Base-by-base conservation (phyloP, 2,888 invertebrate species). In the Leptopilina syphax region DNA sequence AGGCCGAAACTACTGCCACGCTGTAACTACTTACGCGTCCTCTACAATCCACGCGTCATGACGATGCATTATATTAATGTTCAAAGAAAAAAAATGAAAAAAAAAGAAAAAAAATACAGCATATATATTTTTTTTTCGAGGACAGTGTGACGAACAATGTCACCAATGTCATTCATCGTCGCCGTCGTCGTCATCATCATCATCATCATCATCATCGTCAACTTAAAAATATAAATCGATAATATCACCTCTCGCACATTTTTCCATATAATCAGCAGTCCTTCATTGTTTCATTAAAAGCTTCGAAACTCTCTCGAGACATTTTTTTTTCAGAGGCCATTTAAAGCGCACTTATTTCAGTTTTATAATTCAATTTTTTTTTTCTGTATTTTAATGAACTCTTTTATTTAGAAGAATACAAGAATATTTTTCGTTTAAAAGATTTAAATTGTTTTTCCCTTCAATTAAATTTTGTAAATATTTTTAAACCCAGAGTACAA, bases 21-120 rank as follows among this genome's bases (percentile, higher is more conserved):
- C 50, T 73, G 73, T 60, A 73, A 73, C 73, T 73, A 73, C 73
- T 57, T 73, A 57, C 73, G 73, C 57, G 73, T 73, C 73, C 57
- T 73, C 57, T 57, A 57, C 73, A 41, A 27, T 73, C 41, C 41
- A 73, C 73, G 41, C 57, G 73, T 34, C 57, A 57, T 57, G 73
- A 73, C 73, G 73, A 73, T 73, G 57, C 57, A 57, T 73, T 67
- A 13, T 27, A 34, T 27, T 34, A 1, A 34, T 34, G 34, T 34
- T 34, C 3, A 54, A 57, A 57, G 41, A 73, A 41, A n/a, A 60
- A 60, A 1, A 60, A 60, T n/a, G 1, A 60, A 63, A 63, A 63
- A 10, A 50, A 50, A 50, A 50, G 7, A 44, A 8, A 44, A 44
- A 44, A 7, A 44, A 44, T 34, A 34, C 34, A 34, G 34, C 34